Conservation (phyloP, 2,888 invertebrate species). For the Noctua fimbriata region DNA sequence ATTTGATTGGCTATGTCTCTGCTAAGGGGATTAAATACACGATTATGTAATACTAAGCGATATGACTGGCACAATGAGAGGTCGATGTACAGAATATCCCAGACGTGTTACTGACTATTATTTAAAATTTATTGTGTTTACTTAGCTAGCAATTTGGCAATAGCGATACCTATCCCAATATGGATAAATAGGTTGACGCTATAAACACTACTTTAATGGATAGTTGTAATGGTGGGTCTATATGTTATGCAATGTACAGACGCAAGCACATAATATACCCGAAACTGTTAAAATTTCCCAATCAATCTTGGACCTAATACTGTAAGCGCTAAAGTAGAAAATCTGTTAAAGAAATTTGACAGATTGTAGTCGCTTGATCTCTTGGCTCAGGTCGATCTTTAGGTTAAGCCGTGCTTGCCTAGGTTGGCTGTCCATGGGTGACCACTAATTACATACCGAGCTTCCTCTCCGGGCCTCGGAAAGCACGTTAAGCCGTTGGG, state of each 20-base stretch:
- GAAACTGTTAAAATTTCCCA: too few relatives aligned
- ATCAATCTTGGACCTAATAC: too few relatives aligned
- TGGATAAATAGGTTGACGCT: background rate
- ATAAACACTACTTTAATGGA: background rate
- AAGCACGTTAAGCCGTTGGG: too few relatives aligned
- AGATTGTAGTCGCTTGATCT: too few relatives aligned
- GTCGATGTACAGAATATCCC: conserved; percentile 26
- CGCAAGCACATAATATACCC: too few relatives aligned
- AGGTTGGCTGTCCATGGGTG: too few relatives aligned
- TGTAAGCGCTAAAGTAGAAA: too few relatives aligned
- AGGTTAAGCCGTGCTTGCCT: too few relatives aligned
- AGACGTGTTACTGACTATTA: conserved; percentile 9
- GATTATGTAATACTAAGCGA: conserved; percentile 26
- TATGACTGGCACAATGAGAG: background rate
- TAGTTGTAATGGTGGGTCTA: background rate
- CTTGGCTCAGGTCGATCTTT: too few relatives aligned
- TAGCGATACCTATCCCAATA: conserved; percentile 1
- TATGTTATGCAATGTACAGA: background rate
- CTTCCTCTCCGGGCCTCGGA: too few relatives aligned
- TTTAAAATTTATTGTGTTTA: conserved; percentile 11
- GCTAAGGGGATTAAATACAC: conserved; percentile 32
- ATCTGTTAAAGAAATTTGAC: too few relatives aligned
- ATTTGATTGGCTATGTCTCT: conserved; percentile 44
- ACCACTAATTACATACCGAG: too few relatives aligned
- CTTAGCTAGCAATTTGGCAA: conserved; percentile 4